Percentiles rank a stretch among this genome's conserved stretches.
Conservation (phyloP, 2,797 vertebrate species). For the Eremophila alpestris region DNA sequence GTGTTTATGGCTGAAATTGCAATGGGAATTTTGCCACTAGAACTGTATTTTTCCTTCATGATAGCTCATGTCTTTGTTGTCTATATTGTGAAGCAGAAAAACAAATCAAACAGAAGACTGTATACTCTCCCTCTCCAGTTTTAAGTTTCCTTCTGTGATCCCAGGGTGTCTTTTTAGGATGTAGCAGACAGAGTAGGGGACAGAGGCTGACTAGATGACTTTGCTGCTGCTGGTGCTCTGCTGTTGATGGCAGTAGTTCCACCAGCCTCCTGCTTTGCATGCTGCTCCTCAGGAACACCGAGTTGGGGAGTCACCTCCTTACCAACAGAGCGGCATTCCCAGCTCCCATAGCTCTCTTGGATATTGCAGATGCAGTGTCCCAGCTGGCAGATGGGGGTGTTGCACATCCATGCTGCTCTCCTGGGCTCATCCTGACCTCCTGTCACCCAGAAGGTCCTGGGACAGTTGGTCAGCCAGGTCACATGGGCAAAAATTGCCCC, state of each 20-base stretch:
- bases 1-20: not conserved
- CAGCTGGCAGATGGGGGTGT: not conserved
- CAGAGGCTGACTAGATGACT: not conserved
- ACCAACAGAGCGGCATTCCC: not conserved
- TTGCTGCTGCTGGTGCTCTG: not conserved
- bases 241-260: not conserved
- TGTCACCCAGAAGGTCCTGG: not conserved
- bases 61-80: fast-evolving
- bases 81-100: not conserved
- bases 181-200: not conserved
- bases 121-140: not conserved
- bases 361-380: not conserved
- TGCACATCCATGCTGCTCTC: fast-evolving
- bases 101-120: not conserved
- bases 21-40: not conserved
- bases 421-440: fast-evolving
- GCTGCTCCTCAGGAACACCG: not conserved
- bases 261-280: not conserved
- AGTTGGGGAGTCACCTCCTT: not conserved
- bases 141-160: not conserved
- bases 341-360: not conserved
- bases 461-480: not conserved
- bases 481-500: not conserved
- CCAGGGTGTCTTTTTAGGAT: not conserved
- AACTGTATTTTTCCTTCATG: not conserved